These are phyloP conservation scores for Urocynchramus pylzowi DNA, from an alignment of 2,113 vertebrate genomes.

Conservation along the genomic window DNA sequence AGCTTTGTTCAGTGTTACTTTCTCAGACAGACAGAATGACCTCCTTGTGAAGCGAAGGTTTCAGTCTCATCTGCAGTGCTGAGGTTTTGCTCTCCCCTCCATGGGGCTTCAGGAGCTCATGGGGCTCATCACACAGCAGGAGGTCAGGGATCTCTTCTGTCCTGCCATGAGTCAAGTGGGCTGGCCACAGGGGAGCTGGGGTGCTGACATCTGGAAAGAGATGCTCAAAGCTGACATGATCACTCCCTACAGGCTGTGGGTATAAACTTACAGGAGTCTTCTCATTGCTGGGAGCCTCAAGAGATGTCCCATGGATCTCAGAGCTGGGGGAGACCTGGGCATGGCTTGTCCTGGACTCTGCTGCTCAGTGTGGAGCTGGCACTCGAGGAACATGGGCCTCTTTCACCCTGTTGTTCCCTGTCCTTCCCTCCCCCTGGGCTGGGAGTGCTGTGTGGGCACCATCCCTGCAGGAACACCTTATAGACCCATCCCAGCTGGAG, in stretches of 20 bases:
- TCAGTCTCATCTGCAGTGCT: background rate
- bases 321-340: background rate
- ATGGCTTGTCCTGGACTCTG: background rate
- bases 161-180: background rate
- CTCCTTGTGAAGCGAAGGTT: background rate
- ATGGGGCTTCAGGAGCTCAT: background rate
- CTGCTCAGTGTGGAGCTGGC: background rate
- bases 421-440: background rate
- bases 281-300: background rate
- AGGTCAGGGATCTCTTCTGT: background rate
- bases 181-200: background rate
- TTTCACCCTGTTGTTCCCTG: background rate
- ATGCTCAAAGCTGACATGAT: background rate
- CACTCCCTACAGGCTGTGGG: background rate
- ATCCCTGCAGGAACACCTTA: background rate
- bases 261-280: background rate
- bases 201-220: background rate
- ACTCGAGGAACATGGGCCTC: background rate
- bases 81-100: background rate
- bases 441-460: accelerated
- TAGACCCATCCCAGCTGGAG: background rate
- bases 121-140: background rate
- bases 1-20: background rate
- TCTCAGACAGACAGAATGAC: background rate
- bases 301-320: background rate